Base-by-base conservation (phyloP, 1,140 invertebrate species). In the Caerostris extrusa region DNA sequence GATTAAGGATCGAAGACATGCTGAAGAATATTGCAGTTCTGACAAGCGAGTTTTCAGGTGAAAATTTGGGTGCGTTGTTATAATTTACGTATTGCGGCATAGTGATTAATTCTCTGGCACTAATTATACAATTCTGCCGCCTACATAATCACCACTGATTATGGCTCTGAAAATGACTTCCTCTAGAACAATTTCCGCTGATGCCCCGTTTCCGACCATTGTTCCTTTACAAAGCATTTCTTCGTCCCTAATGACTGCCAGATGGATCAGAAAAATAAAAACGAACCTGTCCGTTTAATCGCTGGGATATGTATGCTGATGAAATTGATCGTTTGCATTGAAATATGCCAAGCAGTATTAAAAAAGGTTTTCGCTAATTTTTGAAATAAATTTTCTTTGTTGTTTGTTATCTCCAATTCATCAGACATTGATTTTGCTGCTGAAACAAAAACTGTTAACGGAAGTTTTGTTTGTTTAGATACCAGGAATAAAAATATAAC, bases 131-230 rank as follows among this genome's bases (percentile, higher is more conserved):
- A 92, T 92, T 85, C 90, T 56, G 58, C 90, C 90, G 77, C 90
- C 90, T 92, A 81, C 81, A 92, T 92, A 92, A 92, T 92, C 90
- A 85, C 90, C 90, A 56, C 82, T 92, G 90, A 92, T 92, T 92
- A 92, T 92, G 82, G 81, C 56, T 69, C 81, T 57, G 81, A 69
- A 92, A 92, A 92, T 92, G 77, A 85, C 90, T 92, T 85, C 82
- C 90, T 85, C 7, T 50, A 92, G 90, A 85, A 92, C 60, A 64
- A 92, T 85, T 92, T 92, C 69, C 82, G 17, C 58, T 14, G 82
- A 69, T 56, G 85, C 77, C 60, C 50, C 19, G 82, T 85, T 92
- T 85, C 60, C 82, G 60, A 60, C 57, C 85, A 64, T 67, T 85
- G 77, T 85, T 53, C 90, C 57, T 92, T 92, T 92, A 85, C 12